Percentiles rank a stretch among this genome's conserved stretches.
Conservation (phyloP, 2,797 vertebrate species). For the Phaenicophaeus curvirostris region DNA sequence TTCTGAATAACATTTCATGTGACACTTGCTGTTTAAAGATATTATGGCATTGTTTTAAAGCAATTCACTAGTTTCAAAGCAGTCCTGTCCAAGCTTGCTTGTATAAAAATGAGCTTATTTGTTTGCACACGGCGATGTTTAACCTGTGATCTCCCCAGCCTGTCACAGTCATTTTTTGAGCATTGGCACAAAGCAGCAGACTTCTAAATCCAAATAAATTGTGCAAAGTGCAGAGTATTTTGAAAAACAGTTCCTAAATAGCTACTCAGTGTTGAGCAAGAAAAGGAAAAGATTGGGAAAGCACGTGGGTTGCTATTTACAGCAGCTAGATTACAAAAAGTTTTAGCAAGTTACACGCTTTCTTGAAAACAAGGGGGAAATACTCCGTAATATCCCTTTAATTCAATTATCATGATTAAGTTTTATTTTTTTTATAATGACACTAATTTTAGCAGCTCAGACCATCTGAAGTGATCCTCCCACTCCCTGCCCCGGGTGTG, state of each 20-base stretch:
- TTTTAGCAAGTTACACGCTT: background rate
- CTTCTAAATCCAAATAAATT: background rate
- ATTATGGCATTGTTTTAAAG: background rate
- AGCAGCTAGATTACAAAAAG: background rate
- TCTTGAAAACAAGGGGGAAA: background rate
- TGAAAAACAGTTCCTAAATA: background rate
- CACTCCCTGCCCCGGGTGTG: background rate
- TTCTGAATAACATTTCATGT: background rate
- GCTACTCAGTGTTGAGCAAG: background rate
- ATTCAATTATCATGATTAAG: background rate
- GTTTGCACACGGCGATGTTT: fast-evolving
- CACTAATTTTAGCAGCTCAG: background rate
- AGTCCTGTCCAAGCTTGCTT: fast-evolving
- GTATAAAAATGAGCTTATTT: background rate
- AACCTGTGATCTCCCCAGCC: background rate
- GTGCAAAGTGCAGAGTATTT: background rate
- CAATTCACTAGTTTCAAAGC: background rate
- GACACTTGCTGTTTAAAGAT: background rate
- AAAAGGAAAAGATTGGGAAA: background rate
- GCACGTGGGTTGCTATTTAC: background rate
- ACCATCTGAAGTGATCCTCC: background rate
- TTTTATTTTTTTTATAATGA: background rate
- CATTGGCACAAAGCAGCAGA: background rate
- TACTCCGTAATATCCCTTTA: background rate
- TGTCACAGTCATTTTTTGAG: background rate